These are phyloP conservation scores for Anthopleura sola DNA, from an alignment of 64 coral and sea anemone genomes.

Conservation along the genomic window DNA sequence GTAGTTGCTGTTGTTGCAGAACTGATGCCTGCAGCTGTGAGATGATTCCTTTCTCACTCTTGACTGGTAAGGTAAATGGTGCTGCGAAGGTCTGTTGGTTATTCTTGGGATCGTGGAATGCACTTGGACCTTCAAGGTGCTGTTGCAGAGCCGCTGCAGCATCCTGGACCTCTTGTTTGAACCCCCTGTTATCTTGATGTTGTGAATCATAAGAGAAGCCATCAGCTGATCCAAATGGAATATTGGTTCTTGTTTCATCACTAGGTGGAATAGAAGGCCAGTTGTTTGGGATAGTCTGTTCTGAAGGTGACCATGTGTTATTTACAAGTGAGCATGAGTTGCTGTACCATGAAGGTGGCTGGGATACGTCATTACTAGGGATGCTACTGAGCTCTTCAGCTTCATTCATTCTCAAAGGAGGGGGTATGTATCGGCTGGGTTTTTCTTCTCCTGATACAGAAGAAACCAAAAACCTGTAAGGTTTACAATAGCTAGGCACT, in stretches of 20 bases:
- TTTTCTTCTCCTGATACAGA: not conserved
- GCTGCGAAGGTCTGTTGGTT: not conserved
- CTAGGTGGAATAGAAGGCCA: not conserved
- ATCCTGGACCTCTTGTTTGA: not conserved
- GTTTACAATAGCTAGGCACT: no score
- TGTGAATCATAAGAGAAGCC: not conserved
- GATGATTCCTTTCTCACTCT: not conserved
- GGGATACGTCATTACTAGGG: not conserved
- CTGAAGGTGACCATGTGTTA: not conserved
- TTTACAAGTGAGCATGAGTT: not conserved
- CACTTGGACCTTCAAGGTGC: slow-evolving; percentile 2
- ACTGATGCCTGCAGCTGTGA: slow-evolving; percentile 2
- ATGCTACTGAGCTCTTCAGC: not conserved
- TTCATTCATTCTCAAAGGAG: slow-evolving; percentile 18
- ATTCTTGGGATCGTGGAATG: slow-evolving; percentile 18
- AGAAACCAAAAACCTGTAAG: not conserved
- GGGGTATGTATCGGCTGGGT: slow-evolving; percentile 22
- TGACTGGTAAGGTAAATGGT: not conserved
- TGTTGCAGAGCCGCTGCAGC: not conserved
- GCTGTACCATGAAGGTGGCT: not conserved
- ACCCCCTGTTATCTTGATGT: not conserved
- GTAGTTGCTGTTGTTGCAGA: not conserved
- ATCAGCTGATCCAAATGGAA: not conserved
- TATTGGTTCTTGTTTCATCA: not conserved
- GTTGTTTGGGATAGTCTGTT: not conserved